A percentile compares a stretch with the other conserved stretches of the same genome.
Conservation (phyloP, 1,140 invertebrate genomes). For the Archegozetes longisetosus region DNA sequence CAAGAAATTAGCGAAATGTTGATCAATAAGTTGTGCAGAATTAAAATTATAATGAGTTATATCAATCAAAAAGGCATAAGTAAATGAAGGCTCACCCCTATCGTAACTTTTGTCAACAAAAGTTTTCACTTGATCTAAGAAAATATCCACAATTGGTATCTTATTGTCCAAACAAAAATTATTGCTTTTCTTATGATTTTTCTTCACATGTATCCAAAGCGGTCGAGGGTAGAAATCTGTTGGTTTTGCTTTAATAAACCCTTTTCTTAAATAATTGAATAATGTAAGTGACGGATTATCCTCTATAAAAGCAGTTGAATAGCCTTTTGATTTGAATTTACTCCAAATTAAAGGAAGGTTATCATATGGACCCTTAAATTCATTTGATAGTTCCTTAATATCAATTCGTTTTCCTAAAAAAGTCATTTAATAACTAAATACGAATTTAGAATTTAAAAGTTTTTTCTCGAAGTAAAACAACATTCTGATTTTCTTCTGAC, state of each 20-base stretch:
- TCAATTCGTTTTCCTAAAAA: too few relatives aligned
- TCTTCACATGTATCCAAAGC: slow-evolving; percentile 32
- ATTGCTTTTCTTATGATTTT: neutral
- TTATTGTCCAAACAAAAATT: slow-evolving; percentile 12
- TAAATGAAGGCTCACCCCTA: slow-evolving; percentile 20
- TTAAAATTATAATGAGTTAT: slow-evolving; percentile 18
- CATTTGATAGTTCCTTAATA: too few relatives aligned
- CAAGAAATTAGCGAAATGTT: slow-evolving; percentile 10
- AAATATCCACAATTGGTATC: slow-evolving; percentile 17
- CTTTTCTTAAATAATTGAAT: slow-evolving; percentile 60
- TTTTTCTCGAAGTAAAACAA: too few relatives aligned
- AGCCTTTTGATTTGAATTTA: slow-evolving; percentile 41
- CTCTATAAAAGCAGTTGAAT: slow-evolving; percentile 59
- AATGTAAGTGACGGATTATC: slow-evolving; percentile 53
- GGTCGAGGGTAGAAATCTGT: slow-evolving; percentile 64
- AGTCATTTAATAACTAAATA: too few relatives aligned
- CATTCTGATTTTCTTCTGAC: too few relatives aligned
- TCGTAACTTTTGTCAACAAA: slow-evolving; percentile 21
- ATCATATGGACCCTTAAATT: slow-evolving; percentile 11
- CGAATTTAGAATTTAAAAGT: too few relatives aligned
- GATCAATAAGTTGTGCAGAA: slow-evolving; percentile 11
- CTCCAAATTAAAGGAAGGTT: slow-evolving; percentile 24
- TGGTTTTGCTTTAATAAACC: slow-evolving; percentile 52
- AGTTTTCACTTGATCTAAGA: slow-evolving; percentile 22
- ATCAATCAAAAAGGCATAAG: slow-evolving; percentile 7